A percentile compares a stretch with the other conserved stretches of the same genome.
These are phyloP conservation scores for Phorcus lineatus DNA, from an alignment of 2,888 invertebrate species.

Conservation along the genomic window DNA sequence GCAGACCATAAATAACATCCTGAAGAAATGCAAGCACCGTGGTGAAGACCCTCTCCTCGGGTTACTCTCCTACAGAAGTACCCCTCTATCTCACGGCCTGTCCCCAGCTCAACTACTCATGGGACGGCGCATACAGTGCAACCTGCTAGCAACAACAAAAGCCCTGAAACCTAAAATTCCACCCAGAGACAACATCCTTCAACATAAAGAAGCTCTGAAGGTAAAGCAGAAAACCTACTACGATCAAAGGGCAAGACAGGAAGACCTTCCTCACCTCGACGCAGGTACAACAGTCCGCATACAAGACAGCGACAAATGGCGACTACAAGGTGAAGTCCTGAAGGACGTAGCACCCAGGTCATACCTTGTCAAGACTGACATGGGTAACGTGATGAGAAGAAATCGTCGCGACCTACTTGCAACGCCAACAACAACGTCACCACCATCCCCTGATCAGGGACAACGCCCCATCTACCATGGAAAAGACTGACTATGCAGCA, in stretches of 20 bases:
- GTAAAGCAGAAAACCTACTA: slow-evolving; percentile 37
- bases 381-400: background rate
- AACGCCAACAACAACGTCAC: too few relatives aligned
- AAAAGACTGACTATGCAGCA: too few relatives aligned
- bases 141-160: background rate
- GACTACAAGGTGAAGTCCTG: slow-evolving; percentile 32
- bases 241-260: slow-evolving; percentile 32
- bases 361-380: slow-evolving; percentile 33
- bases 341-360: slow-evolving; percentile 36
- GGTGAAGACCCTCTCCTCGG: slow-evolving; percentile 24
- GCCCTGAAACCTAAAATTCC: background rate
- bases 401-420: background rate
- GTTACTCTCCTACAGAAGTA: slow-evolving; percentile 36
- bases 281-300: slow-evolving; percentile 34
- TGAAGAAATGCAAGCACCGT: slow-evolving; percentile 29
- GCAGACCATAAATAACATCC: slow-evolving; percentile 33
- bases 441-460: too few relatives aligned
- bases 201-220: background rate
- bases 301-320: slow-evolving; percentile 18
- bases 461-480: too few relatives aligned
- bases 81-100: slow-evolving; percentile 27
- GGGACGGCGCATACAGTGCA: slow-evolving; percentile 28
- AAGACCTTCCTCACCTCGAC: slow-evolving; percentile 28
- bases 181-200: background rate
- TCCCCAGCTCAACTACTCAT: slow-evolving; percentile 40